Conservation (phyloP, 2,113 vertebrate species). For the Catharus bicknelli region DNA sequence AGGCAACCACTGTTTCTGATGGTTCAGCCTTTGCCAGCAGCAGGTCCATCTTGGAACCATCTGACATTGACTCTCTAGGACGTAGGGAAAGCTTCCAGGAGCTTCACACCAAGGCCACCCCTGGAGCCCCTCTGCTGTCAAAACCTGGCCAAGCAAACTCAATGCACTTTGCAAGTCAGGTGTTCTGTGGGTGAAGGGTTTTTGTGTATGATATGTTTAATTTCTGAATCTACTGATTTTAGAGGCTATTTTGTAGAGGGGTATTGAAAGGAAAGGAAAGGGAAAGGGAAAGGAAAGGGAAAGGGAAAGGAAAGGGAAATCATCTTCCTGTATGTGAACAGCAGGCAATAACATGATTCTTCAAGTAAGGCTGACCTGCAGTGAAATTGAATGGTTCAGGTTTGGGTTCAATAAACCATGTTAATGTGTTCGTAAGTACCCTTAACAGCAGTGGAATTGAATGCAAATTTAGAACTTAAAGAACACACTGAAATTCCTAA, state of each 20-base stretch:
- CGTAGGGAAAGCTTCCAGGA: neutral
- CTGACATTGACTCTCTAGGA: neutral
- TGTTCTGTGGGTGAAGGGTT: neutral
- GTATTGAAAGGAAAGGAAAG: neutral
- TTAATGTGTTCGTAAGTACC: neutral
- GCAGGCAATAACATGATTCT: neutral
- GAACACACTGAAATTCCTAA: neutral
- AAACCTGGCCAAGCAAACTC: neutral
- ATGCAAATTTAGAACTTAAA: neutral
- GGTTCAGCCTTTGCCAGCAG: neutral
- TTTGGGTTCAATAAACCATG: neutral
- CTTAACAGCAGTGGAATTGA: neutral
- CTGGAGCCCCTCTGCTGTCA: neutral
- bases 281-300: no score
- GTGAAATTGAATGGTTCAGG: neutral
- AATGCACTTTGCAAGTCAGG: neutral
- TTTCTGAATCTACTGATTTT: neutral
- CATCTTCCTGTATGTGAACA: neutral
- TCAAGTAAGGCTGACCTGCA: neutral
- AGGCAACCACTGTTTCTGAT: accelerated
- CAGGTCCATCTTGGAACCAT: accelerated
- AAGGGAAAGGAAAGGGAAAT: no score
- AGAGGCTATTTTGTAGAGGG: neutral
- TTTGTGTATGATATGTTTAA: neutral
- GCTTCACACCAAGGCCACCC: neutral